These are phyloP conservation scores for Miniopterus natalensis DNA, from an alignment of 2,113 vertebrate species.

Conservation along the genomic window DNA sequence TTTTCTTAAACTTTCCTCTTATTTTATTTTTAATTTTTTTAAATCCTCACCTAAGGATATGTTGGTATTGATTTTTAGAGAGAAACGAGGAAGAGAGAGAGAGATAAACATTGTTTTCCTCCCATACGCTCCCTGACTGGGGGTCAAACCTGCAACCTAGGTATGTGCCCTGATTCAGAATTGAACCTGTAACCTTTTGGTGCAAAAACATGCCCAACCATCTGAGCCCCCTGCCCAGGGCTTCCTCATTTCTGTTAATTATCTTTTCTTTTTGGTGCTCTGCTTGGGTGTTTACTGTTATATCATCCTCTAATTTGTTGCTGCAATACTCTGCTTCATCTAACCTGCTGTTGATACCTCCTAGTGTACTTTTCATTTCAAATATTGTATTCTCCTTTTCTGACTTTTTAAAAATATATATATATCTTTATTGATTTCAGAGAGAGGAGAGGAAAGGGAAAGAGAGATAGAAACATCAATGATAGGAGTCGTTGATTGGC, in stretches of 20 bases:
- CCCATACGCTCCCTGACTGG: neutral
- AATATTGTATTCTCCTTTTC: neutral
- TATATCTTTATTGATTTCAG: too few relatives aligned
- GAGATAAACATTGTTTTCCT: neutral
- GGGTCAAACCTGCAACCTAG: neutral
- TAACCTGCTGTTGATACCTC: neutral
- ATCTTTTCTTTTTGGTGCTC: too few relatives aligned
- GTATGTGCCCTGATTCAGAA: neutral
- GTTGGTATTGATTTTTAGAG: too few relatives aligned
- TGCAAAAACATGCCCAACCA: neutral
- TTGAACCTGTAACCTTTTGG: neutral
- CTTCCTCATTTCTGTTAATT: neutral
- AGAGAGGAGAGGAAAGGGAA: too few relatives aligned
- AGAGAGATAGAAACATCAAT: too few relatives aligned
- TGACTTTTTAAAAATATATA: too few relatives aligned
- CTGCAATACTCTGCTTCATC: neutral
- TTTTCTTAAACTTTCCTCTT: neutral
- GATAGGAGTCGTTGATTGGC: too few relatives aligned
- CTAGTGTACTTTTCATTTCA: neutral
- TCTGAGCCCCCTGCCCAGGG: neutral
- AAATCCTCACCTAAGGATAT: neutral
- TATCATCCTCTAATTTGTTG: neutral
- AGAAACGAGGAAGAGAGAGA: too few relatives aligned
- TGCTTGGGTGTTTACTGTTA: neutral
- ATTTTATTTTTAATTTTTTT: neutral